Evolutionary conservation across 2,113 vertebrate species (phyloP).

Genomic region (Ia io): DNA sequence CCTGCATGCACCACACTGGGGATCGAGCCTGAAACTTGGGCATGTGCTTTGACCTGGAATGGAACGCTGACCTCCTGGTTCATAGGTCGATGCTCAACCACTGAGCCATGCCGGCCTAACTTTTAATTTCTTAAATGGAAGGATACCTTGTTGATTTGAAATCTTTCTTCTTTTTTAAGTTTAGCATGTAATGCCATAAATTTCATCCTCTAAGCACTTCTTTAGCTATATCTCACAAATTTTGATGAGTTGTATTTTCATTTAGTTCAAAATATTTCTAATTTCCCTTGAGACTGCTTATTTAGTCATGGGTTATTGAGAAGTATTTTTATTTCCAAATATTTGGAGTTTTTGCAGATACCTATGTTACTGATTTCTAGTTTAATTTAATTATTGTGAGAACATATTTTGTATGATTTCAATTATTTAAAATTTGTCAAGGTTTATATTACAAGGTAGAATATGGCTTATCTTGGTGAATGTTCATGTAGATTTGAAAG

Average conservation of each 20-base stretch:
- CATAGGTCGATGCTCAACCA: too few relatives aligned
- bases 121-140: neutral
- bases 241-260: neutral
- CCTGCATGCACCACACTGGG: too few relatives aligned
- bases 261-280: constrained; percentile 18
- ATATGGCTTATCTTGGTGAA: neutral
- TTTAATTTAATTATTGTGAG: neutral
- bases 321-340: neutral
- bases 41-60: too few relatives aligned
- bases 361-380: neutral
- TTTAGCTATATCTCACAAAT: neutral
- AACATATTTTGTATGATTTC: neutral
- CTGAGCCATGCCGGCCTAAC: too few relatives aligned
- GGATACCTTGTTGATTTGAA: neutral
- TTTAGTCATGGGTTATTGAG: neutral
- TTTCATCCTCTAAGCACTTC: neutral
- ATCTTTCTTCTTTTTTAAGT: neutral
- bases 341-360: neutral
- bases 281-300: neutral
- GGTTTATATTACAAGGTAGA: neutral
- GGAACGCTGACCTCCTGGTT: too few relatives aligned
- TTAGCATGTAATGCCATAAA: neutral
- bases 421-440: neutral
- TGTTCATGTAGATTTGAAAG: neutral
- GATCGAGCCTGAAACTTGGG: too few relatives aligned